Conservation (phyloP, 2,888 invertebrate genomes). For the Seira ritae region DNA sequence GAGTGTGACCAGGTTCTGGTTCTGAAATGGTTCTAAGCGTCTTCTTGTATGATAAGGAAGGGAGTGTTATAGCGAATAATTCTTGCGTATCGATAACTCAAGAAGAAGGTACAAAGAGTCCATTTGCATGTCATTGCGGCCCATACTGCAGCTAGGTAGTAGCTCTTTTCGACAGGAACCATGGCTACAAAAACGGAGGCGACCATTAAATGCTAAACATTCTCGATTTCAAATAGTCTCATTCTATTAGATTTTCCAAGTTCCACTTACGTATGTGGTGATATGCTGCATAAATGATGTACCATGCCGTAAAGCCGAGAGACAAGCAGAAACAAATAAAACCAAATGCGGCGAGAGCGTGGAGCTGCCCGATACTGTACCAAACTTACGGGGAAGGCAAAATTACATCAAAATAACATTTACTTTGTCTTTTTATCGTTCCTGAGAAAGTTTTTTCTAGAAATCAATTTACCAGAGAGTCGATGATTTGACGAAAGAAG, state of each 20-base stretch:
- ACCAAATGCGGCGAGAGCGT: conserved; percentile 67
- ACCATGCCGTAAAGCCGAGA: conserved; percentile 72
- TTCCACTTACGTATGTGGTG: conserved; percentile 73
- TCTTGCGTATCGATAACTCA: conserved; percentile 70
- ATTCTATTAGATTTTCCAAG: no score
- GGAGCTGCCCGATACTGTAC: conserved; percentile 69
- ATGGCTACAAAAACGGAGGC: conserved; percentile 69
- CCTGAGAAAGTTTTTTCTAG: conserved; percentile 1
- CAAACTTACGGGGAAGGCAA: no score
- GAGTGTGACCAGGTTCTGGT: no score
- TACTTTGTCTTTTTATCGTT: no score
- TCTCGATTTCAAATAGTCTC: no score
- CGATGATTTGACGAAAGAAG: conserved; percentile 68
- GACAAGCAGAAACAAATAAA: conserved; percentile 69
- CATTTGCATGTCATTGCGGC: conserved; percentile 73
- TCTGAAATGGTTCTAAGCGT: conserved; percentile 44
- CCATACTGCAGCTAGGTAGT: conserved; percentile 73
- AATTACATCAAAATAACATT: no score
- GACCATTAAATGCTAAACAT: conserved; percentile 20
- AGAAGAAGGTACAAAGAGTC: conserved; percentile 67
- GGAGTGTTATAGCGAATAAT: conserved; percentile 71
- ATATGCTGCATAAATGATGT: conserved; percentile 72
- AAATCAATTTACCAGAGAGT: conserved; percentile 57
- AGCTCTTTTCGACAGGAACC: conserved; percentile 70
- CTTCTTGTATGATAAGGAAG: conserved; percentile 72